Evolutionary conservation across 23 tunicate species (phyloP).

Genomic region (Trididemnum nubilum): DNA sequence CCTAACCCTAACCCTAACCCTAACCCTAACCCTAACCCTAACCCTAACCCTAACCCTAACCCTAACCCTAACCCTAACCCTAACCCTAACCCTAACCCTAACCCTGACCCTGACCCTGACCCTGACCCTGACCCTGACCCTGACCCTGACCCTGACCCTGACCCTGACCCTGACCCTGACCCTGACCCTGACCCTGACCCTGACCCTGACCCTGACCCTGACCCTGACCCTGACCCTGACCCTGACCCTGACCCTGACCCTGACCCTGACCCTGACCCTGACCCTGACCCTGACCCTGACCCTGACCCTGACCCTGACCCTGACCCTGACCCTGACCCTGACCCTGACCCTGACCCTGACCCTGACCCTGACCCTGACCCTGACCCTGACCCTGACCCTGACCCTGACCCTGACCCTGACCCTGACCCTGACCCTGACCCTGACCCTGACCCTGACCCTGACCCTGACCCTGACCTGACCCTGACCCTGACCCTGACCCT

Average conservation of each 20-base stretch:
- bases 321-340: constrained; percentile 32
- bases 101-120: constrained; percentile 52
- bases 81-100: constrained; percentile 55
- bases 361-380: constrained; percentile 13
- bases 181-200: constrained; percentile 71
- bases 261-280: constrained; percentile 7
- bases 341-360: constrained; percentile 23
- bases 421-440: constrained; percentile 32
- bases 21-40: constrained; percentile 76
- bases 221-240: constrained; percentile 46
- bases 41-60: constrained; percentile 46
- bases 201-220: constrained; percentile 22
- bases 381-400: constrained; percentile 4
- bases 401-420: constrained; percentile 18
- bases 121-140: constrained; percentile 54
- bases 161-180: constrained; percentile 58
- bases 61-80: constrained; percentile 58
- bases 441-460: constrained; percentile 6
- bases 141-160: constrained; percentile 54
- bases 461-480: constrained; percentile 27
- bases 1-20: constrained; percentile 72
- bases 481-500: constrained; percentile 36
- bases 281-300: constrained; percentile 12
- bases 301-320: constrained; percentile 26
- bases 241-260: constrained; percentile 35